Evolutionary conservation across 1,140 invertebrate species (phyloP).

Genomic region (Camponotus vicinus): DNA sequence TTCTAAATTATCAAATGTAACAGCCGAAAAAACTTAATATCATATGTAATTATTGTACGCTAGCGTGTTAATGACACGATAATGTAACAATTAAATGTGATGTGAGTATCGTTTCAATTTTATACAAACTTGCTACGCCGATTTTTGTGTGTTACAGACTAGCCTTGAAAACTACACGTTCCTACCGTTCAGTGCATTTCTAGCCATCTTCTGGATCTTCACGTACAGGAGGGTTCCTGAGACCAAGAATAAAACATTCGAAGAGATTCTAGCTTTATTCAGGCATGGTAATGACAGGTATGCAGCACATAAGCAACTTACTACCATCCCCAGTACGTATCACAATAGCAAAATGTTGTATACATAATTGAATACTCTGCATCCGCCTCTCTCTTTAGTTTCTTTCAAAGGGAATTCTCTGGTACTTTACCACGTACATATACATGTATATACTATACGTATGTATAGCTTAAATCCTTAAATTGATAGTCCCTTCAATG

Average conservation of each 20-base stretch:
- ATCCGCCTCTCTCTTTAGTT: slow-evolving; percentile 51
- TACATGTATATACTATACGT: slow-evolving; percentile 24
- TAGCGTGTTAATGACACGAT: not conserved
- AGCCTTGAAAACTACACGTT: slow-evolving; percentile 98
- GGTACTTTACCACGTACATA: slow-evolving; percentile 28
- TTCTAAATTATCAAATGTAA: not conserved
- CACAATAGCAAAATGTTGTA: slow-evolving; percentile 72
- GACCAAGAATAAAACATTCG: slow-evolving; percentile 99
- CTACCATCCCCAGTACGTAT: slow-evolving; percentile 74
- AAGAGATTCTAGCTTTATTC: slow-evolving; percentile 97
- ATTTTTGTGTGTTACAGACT: slow-evolving; percentile 88
- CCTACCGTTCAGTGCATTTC: slow-evolving; percentile 98
- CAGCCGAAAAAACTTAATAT: not conserved
- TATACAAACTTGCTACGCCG: not conserved
- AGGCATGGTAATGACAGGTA: slow-evolving; percentile 95
- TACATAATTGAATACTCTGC: slow-evolving; percentile 68
- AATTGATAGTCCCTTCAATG: not conserved
- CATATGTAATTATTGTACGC: not conserved
- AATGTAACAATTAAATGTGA: not conserved
- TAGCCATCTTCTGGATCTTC: slow-evolving; percentile 98
- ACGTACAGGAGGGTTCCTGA: slow-evolving; percentile 99
- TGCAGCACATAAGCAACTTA: slow-evolving; percentile 81
- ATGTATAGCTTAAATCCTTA: slow-evolving; percentile 22
- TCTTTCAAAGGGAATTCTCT: slow-evolving; percentile 46
- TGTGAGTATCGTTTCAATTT: not conserved